A percentile compares a stretch with the other conserved stretches of the same genome.
Evolutionary conservation across 2,113 vertebrate species (phyloP).

Genomic region (Notechis scutatus): DNA sequence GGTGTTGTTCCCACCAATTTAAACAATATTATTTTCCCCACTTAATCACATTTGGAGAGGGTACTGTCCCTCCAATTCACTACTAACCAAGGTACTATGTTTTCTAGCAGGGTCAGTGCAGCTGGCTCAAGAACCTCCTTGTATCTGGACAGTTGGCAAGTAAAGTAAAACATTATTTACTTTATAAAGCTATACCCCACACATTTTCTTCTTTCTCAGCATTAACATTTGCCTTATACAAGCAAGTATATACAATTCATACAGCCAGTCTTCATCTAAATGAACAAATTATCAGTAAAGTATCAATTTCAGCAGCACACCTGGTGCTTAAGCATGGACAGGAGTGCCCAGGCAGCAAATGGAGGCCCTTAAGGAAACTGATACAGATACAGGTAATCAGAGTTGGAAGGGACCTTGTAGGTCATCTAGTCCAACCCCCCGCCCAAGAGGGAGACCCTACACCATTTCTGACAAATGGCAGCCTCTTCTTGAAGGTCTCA

Average conservation of each 20-base stretch:
- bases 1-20: background rate
- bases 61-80: background rate
- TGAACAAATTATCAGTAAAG: background rate
- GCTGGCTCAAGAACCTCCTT: background rate
- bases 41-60: background rate
- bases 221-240: too few relatives aligned
- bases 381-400: too few relatives aligned
- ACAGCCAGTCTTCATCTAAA: too few relatives aligned
- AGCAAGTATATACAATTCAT: too few relatives aligned
- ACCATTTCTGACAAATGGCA: too few relatives aligned
- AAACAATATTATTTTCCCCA: background rate
- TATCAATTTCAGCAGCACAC: background rate
- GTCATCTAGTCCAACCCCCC: too few relatives aligned
- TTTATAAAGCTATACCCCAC: too few relatives aligned
- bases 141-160: background rate
- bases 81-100: background rate
- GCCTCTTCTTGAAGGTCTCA: too few relatives aligned
- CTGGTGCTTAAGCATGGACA: background rate
- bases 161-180: background rate
- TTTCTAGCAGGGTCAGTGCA: background rate
- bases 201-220: too few relatives aligned
- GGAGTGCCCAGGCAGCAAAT: background rate
- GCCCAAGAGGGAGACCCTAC: too few relatives aligned
- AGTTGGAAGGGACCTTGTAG: too few relatives aligned
- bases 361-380: background rate